Evolutionary conservation across 2,888 invertebrate species (phyloP).

Genomic region (Lepeophtheirus nordmannii): DNA sequence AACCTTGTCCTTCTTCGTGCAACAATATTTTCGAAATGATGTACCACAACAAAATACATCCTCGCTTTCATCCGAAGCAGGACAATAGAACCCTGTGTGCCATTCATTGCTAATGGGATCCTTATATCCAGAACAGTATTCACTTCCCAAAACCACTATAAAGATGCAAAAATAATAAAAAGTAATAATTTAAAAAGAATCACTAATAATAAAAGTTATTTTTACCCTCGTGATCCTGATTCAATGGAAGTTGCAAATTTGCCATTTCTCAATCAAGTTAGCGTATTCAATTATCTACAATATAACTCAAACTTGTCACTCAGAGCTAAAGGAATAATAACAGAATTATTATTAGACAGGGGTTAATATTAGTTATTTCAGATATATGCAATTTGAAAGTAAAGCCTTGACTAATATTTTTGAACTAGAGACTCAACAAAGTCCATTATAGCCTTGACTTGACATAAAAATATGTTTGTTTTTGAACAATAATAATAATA

Average conservation of each 20-base stretch:
- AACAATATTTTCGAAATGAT: conserved; percentile 34
- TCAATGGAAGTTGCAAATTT: conserved; percentile 7
- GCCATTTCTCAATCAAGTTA: not conserved
- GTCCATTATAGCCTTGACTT: too few relatives aligned
- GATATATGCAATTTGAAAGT: too few relatives aligned
- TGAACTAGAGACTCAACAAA: too few relatives aligned
- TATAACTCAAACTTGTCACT: too few relatives aligned
- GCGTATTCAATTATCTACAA: too few relatives aligned
- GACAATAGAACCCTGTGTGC: conserved; percentile 36
- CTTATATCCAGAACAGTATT: conserved; percentile 35
- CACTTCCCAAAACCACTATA: conserved; percentile 33
- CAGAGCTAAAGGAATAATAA: too few relatives aligned
- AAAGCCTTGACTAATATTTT: too few relatives aligned
- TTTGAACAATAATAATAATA: too few relatives aligned
- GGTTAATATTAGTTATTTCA: too few relatives aligned
- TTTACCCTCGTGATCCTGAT: conserved; percentile 19
- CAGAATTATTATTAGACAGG: too few relatives aligned
- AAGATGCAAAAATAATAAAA: not conserved
- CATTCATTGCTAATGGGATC: conserved; percentile 34
- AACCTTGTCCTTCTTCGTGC: conserved; percentile 28
- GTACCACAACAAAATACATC: conserved; percentile 35
- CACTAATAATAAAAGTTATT: not conserved
- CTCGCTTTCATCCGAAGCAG: conserved; percentile 32
- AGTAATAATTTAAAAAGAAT: not conserved
- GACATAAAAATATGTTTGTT: too few relatives aligned